These are phyloP conservation scores for Charadrius vociferus DNA, from an alignment of 2,113 vertebrate genomes.

Conservation along the genomic window DNA sequence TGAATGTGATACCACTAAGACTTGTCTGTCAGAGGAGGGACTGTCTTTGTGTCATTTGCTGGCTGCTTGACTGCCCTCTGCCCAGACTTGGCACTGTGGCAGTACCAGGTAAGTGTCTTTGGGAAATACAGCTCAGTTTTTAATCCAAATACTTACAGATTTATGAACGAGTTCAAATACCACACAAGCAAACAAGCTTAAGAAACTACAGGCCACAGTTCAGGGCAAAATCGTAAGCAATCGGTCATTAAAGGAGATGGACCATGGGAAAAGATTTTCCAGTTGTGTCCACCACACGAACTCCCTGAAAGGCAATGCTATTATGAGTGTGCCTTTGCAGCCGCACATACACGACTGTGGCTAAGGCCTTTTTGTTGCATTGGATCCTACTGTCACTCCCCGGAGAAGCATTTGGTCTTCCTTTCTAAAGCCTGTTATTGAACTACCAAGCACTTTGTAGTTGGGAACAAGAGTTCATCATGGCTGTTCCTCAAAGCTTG, in stretches of 20 bases:
- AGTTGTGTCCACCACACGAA: neutral
- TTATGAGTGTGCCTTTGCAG: neutral
- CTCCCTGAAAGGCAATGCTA: neutral
- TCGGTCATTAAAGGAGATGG: neutral
- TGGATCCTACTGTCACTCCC: neutral
- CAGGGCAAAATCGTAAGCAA: neutral
- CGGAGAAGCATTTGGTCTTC: neutral
- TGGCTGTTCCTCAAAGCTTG: neutral
- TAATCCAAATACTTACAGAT: neutral
- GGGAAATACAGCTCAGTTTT: neutral
- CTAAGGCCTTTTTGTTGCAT: neutral
- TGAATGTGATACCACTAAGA: neutral
- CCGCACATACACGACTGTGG: fast-evolving
- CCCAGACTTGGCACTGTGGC: neutral
- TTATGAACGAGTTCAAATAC: neutral
- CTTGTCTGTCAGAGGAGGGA: neutral
- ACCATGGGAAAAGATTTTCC: neutral
- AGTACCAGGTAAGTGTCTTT: neutral
- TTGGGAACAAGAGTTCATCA: neutral
- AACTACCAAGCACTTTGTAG: neutral
- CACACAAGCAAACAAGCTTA: neutral
- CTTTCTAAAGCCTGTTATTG: neutral
- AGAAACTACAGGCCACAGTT: neutral
- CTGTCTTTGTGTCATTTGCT: neutral
- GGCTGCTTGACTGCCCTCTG: neutral